Percentiles rank a stretch among this genome's conserved stretches.
Conservation (phyloP, 92 coral and sea anemone genomes). For the Phenganax stokvisi region DNA sequence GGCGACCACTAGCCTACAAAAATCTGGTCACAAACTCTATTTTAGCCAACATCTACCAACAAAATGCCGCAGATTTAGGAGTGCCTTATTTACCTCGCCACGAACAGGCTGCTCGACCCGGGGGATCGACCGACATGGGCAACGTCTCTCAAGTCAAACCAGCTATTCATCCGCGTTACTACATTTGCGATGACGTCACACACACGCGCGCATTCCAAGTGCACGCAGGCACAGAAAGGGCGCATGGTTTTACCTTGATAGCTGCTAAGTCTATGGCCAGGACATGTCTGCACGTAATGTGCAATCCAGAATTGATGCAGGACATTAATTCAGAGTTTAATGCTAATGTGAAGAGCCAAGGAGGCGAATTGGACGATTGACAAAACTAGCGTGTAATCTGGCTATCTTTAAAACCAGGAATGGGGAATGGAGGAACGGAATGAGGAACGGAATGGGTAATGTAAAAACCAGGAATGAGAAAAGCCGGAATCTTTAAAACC, state of each 20-base stretch:
- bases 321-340: conserved; percentile 63
- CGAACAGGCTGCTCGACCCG: conserved; percentile 64
- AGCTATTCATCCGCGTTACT: conserved; percentile 79
- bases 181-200: conserved; percentile 64
- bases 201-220: conserved; percentile 76
- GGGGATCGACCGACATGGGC: conserved; percentile 99
- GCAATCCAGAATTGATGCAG: conserved; percentile 53
- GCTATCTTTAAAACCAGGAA: not conserved
- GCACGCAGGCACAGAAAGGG: conserved; percentile 64
- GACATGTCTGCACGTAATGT: conserved; percentile 80
- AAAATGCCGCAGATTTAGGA: conserved; percentile 69
- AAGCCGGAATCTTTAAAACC: too few relatives aligned
- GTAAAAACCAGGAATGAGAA: too few relatives aligned
- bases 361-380: conserved; percentile 17
- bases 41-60: conserved; percentile 71
- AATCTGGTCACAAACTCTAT: conserved; percentile 66
- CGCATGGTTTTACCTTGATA: conserved; percentile 60
- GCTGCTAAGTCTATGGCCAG: conserved; percentile 79
- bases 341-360: conserved; percentile 15
- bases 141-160: conserved; percentile 93
- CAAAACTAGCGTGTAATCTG: not conserved
- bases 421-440: not conserved
- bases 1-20: conserved; percentile 57
- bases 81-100: conserved; percentile 60
- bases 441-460: too few relatives aligned